Conservation (phyloP, 2,888 invertebrate genomes). For the Heliconius ismenius region DNA sequence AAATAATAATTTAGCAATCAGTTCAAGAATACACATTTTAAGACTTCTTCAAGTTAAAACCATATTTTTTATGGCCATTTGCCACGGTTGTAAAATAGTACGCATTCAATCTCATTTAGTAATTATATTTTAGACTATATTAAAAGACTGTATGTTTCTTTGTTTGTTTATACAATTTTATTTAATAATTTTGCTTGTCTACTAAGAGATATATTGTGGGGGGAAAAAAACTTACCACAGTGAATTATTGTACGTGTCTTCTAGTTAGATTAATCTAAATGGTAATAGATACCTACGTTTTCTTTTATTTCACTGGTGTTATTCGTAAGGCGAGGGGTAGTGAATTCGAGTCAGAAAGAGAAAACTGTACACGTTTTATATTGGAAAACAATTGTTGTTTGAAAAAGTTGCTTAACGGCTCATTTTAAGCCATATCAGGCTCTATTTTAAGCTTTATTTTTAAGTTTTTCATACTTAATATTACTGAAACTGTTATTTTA, state of each 20-base stretch:
- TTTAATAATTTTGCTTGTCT: neutral
- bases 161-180: neutral
- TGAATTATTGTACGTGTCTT: neutral
- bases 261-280: neutral
- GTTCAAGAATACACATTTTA: neutral
- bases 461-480: neutral
- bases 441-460: neutral
- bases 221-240: neutral
- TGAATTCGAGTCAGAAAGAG: neutral
- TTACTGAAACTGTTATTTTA: neutral
- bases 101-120: slow-evolving; percentile 7
- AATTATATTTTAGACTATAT: neutral
- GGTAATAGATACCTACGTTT: neutral
- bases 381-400: neutral
- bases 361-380: neutral
- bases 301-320: neutral
- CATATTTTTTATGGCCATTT: slow-evolving; percentile 2
- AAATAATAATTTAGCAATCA: neutral
- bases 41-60: neutral
- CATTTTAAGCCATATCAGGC: neutral
- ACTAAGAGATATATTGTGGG: neutral
- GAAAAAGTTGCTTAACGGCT: neutral
- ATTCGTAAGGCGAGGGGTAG: neutral
- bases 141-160: neutral
- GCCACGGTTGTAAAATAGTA: neutral